Conservation (phyloP, 2,888 invertebrate genomes). For the Tachina fera region DNA sequence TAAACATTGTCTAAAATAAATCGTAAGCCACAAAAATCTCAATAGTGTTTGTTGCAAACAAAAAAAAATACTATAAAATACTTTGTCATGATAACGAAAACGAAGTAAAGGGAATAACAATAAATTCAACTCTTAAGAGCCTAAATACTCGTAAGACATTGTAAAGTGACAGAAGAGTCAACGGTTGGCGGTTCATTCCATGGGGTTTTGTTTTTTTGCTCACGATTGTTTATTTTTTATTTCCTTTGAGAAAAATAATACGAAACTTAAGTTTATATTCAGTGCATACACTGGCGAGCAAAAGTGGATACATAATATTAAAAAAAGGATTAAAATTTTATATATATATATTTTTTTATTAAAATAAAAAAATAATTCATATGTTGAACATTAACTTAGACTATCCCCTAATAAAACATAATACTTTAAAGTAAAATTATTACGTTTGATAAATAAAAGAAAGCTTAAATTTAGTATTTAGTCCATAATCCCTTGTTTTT, state of each 20-base stretch:
- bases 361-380: too few species aligned
- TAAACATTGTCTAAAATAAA: conserved; percentile 46
- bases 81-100: conserved; percentile 56
- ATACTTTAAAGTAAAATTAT: too few species aligned
- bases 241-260: conserved; percentile 27
- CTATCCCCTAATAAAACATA: too few species aligned
- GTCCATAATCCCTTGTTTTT: too few species aligned
- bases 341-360: too few species aligned
- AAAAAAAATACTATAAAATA: conserved; percentile 30
- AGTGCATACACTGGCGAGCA: too few species aligned
- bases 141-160: not conserved
- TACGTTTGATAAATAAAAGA: too few species aligned
- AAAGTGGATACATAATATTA: too few species aligned
- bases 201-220: conserved; percentile 16
- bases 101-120: not conserved
- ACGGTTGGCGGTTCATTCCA: conserved; percentile 25
- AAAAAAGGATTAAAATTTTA: too few species aligned
- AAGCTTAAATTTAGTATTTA: too few species aligned
- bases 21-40: conserved; percentile 63
- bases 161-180: conserved; percentile 50
- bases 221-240: conserved; percentile 12
- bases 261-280: too few species aligned
- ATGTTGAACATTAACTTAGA: too few species aligned
- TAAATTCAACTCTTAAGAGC: conserved; percentile 25
- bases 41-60: conserved; percentile 54